Evolutionary conservation across 2,888 invertebrate species (phyloP), one percentile per base, ranked within the genome.

Genomic region (Cantharis lateralis): DNA sequence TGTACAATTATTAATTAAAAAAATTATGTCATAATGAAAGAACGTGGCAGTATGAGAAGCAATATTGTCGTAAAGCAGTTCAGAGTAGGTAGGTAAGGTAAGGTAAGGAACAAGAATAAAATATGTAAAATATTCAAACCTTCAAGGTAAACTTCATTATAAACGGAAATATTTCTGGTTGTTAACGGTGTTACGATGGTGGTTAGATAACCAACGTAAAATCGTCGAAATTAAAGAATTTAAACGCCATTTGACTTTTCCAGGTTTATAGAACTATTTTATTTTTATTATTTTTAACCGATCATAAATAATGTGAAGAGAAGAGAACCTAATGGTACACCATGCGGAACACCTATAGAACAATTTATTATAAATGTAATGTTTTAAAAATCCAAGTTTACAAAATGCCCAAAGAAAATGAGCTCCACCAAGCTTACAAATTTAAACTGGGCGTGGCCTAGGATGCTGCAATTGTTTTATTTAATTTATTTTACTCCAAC

Each of bases 81-180:
- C 18, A 66, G 64, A 66, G 64, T 66, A 66, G 64, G 64, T 11
- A 20, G 64, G 24, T 66, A 20, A 16, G 9, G 24, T 66, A 20
- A 16, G 9, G 16, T 66, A 66, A n/a, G 24, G 64, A 66, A 18
- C 16, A 62, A 69, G 69, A 73, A 68, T 73, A 73, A 69, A 72
- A 28, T 62, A 61, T 66, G 62, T 69, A 62, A 72, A 69, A 69
- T 73, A 69, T 73, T 68, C 73, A 20, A 72, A 28, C 69, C 26
- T 24, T 73, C 73, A 73, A 73, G 73, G 73, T 28, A 69, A 73
- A 73, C 73, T 24, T 73, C 63, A 68, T 63, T 69, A 48, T 73
- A 61, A 68, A 62, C 64, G 68, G 62, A 69, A 68, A 68, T 73
- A 68, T 66, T 64, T 24, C 11, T 20, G 64, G 64, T 66, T 66